These are phyloP conservation scores for Caenorhabditis panamensis DNA, from an alignment of 2,888 invertebrate species.

Conservation along the genomic window DNA sequence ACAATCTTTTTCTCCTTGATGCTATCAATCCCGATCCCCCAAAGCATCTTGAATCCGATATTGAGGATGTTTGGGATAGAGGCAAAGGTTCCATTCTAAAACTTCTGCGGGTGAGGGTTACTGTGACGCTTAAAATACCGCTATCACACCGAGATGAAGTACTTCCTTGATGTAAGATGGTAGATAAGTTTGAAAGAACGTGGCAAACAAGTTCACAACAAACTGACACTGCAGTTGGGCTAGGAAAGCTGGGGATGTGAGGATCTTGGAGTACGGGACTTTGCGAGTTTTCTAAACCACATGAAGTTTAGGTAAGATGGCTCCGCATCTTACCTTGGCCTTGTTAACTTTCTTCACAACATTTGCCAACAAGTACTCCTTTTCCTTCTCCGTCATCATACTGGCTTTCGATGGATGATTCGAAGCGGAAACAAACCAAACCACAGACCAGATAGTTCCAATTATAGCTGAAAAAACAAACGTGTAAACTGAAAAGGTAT, in stretches of 20 bases:
- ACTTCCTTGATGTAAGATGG: slow-evolving; percentile 76
- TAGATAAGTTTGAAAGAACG: slow-evolving; percentile 72
- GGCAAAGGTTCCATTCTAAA: slow-evolving; percentile 73
- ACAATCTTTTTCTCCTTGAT: slow-evolving; percentile 64
- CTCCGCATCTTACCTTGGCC: slow-evolving; percentile 10
- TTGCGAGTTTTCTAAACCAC: slow-evolving; percentile 42
- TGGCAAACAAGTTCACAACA: slow-evolving; percentile 67
- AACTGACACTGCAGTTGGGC: slow-evolving; percentile 67
- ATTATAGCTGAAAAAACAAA: slow-evolving; percentile 49
- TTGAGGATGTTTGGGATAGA: slow-evolving; percentile 71
- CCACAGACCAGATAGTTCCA: slow-evolving; percentile 55
- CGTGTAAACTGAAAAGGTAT: background rate
- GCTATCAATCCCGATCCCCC: slow-evolving; percentile 71
- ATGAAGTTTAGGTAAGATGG: background rate
- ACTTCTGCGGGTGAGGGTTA: background rate
- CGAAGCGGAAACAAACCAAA: slow-evolving; percentile 60
- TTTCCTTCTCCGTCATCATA: slow-evolving; percentile 63
- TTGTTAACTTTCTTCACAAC: slow-evolving; percentile 47
- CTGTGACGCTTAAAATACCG: slow-evolving; percentile 43
- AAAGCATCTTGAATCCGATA: slow-evolving; percentile 65
- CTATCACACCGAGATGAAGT: slow-evolving; percentile 63
- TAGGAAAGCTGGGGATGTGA: slow-evolving; percentile 63
- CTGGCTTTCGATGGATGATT: slow-evolving; percentile 65
- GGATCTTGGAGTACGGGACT: slow-evolving; percentile 58
- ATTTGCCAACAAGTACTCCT: slow-evolving; percentile 61